Evolutionary conservation across 2,888 invertebrate species (phyloP), one percentile per base, ranked within the genome.

Genomic region (Monopis laevigella): DNA sequence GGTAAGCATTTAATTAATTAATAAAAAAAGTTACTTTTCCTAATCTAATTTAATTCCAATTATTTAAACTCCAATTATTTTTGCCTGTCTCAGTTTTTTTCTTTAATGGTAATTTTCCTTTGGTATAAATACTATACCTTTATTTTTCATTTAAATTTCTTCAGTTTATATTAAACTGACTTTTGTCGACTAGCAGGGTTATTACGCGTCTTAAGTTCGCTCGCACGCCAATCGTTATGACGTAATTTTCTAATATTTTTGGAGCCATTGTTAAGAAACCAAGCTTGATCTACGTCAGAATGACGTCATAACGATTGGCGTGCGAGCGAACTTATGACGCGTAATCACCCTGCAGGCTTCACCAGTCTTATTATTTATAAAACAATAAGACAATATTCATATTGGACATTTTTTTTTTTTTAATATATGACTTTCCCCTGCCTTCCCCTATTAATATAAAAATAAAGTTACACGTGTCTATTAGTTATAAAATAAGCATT

Each of bases 1-100:
- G 89, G 91, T 89, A 69, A 70, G 82, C 69, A 34, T 29, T 28
- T 35, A 46, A 45, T 48, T 50, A 39, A 35, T 40, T 19, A 36
- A 27, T 29, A 40, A 43, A 46, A 3, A 36, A 11, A 2, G 21
- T 11, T 11, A 21, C 17, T 32, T 32, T 32, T 32, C 14, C 16
- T 3, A 32, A 32, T 36, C 3, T 11, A 2, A 32, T 16, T 32
- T 29, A 29, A 17, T 32, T 32, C 4, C 36, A 11, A 36, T 32
- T 17, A n/a, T 21, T 12, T 21, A 36, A 36, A 11, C 13, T 11
- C 12, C 21, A 21, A 36, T 36, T 36, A 36, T 21, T 21, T 36
- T 21, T 21, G 21, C 21, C 21, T 18, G 32, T 11, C 13, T 35
- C 19, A 35, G 11, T 35, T 35, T 35, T 13, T 35, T n/a, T 24